phyloP scores from a whole-genome alignment of 1,140 invertebrate species.

The Aphelinus atriplicis region DNA sequence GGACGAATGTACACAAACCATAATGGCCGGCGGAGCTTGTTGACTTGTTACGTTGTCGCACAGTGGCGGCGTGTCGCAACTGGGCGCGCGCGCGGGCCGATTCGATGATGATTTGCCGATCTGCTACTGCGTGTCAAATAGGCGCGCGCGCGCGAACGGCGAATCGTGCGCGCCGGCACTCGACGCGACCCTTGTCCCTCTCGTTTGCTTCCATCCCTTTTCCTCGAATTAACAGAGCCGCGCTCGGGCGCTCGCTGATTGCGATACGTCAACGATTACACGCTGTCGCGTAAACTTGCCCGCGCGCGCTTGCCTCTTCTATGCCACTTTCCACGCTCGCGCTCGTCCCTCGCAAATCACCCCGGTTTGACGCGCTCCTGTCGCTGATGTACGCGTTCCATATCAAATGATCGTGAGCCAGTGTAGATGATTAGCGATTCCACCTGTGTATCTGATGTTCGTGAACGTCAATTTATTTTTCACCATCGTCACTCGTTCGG shows the following conservation, averaged over 20 bases:
- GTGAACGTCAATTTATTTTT: too few relatives aligned
- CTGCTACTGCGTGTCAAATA: conserved; percentile 61
- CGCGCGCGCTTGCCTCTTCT: background rate
- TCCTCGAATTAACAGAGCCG: background rate
- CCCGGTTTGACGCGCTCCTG: too few relatives aligned
- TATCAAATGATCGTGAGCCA: too few relatives aligned
- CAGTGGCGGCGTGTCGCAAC: conserved; percentile 43
- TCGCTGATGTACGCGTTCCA: too few relatives aligned
- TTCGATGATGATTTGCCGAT: conserved; percentile 64
- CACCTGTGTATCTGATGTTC: too few relatives aligned
- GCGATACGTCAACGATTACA: conserved; percentile 45
- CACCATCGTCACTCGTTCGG: too few relatives aligned
- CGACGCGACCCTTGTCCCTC: background rate
- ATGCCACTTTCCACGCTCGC: background rate
- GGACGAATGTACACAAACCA: conserved; percentile 46
- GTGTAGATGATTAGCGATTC: too few relatives aligned
- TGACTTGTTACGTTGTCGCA: conserved; percentile 66
- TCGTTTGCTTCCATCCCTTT: conserved; percentile 9
- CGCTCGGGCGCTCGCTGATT: conserved; percentile 38
- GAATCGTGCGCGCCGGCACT: background rate
- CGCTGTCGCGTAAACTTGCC: background rate
- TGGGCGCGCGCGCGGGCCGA: conserved; percentile 37
- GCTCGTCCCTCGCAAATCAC: background rate
- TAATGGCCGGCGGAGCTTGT: conserved; percentile 47
- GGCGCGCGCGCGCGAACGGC: conserved; percentile 38